Evolutionary conservation across 2,888 invertebrate genomes (phyloP), one percentile per base, ranked within the genome.

Genomic region (Galerucella pusilla): DNA sequence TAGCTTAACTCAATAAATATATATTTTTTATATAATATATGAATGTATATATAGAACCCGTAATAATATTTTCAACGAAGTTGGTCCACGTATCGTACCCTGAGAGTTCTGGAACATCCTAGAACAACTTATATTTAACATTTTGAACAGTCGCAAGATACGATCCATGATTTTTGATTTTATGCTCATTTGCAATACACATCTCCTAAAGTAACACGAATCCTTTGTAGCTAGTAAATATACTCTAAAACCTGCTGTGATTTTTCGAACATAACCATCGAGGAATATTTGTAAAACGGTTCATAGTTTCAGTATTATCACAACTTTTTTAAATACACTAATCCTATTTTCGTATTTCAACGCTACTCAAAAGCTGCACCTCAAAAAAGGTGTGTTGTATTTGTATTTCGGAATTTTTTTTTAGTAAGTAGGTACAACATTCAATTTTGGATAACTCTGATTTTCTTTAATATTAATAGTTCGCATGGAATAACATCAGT

Each of bases 91-190:
- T 81, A 80, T 81, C 84, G 81, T 85, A 85, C 84, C 86, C 81
- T 82, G 85, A 80, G 82, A 86, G 84, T 86, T 86, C 85, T 83
- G 85, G 86, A 87, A 87, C 87, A 85, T 86, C 85, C 85, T 84
- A 84, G 85, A 87, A 87, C 87, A 87, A 87, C 85, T 86, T 87
- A 86, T 83, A 86, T 83, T 86, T 86, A 87, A 86, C 85, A 86
- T 85, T 79, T 80, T 82, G 86, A 86, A 86, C 84, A 75, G 84
- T 84, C 82, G 83, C 84, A 83, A 84, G 86, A 83, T 85, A 85
- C 80, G 85, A 80, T 78, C 80, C 86, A 84, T 83, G 85, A 85
- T 87, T 87, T 49, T 88, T 87, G 87, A 87, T 88, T 88, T 87
- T 87, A 81, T 86, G 87, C 88, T 88, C 88, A 87, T 87, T 86